Evolutionary conservation across 2,113 vertebrate species (phyloP), one percentile per base, ranked within the genome.

Genomic region (Hymenochirus boettgeri): DNA sequence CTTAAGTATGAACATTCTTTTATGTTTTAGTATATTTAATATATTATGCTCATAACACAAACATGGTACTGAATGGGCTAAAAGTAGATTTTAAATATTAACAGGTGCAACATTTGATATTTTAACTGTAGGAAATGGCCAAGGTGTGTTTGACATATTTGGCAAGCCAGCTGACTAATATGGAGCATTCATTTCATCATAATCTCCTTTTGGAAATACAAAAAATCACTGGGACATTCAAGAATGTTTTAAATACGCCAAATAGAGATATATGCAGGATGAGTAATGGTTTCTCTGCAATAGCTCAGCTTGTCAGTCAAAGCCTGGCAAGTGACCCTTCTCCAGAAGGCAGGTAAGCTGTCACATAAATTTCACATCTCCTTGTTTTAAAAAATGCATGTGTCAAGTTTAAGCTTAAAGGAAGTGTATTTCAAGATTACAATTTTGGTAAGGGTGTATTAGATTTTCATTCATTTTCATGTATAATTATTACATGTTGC

Each of bases 221-320:
- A 73, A 80, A 77, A 17, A 89, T 99, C 71, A 92, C 91, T 0
- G 91, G 94, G 35, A 73, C 75, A 7, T 93, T 93, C 82, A 75
- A 79, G 0, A 74, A 80, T 72, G 79, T 97, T 46, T 71, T 97
- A 74, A 91, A 92, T 1, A 70, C 82, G 26, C 89, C 89, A 25
- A 86, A 89, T 63, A 92, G 93, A 75, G 93, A 97, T 51, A 86
- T 95, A 70, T 97, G 95, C 75, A 86, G 92, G 65, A 94, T 92
- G 87, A 98, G 94, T 79, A 97, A 95, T 88, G 96, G 92, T n/a
- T 96, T 97, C 80, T 84, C 76, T 0, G 83, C 92, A 57, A 91
- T 95, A 13, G 92, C 93, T 72, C 82, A 79, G 25, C 85, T 94
- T 52, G 86, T 99, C 0, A 76, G 73, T 24, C 79, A 53, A n/a